Conservation (phyloP, 2,797 vertebrate genomes). For the Erpetoichthys calabaricus region DNA sequence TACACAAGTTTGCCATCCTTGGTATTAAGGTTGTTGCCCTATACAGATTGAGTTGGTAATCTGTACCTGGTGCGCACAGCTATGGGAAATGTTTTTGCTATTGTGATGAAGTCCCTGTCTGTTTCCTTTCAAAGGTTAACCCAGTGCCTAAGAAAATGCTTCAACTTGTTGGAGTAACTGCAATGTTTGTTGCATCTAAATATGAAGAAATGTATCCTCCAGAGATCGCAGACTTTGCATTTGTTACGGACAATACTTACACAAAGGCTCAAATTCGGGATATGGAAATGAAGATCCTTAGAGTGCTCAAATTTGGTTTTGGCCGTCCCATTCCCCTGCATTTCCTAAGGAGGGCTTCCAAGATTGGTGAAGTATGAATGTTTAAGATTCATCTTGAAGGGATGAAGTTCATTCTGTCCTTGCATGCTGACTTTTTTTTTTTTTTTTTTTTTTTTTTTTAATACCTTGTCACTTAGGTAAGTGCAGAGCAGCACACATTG, state of each 20-base stretch:
- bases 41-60: too few species aligned
- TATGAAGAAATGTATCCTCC: slow-evolving; percentile 33
- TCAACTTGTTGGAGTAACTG: slow-evolving; percentile 58
- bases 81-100: too few species aligned
- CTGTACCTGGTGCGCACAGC: too few species aligned
- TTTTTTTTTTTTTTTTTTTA: background rate
- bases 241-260: slow-evolving; percentile 27
- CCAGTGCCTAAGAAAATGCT: slow-evolving; percentile 59
- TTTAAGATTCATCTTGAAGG: too few species aligned
- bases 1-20: too few species aligned
- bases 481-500: slow-evolving; percentile 52
- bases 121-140: slow-evolving; percentile 36
- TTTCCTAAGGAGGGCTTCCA: slow-evolving; percentile 34
- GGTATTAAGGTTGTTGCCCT: too few species aligned
- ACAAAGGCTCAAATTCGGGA: slow-evolving; percentile 27
- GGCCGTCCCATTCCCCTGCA: slow-evolving; percentile 25
- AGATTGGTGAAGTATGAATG: slow-evolving; percentile 28
- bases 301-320: slow-evolving; percentile 31
- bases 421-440: background rate
- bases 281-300: slow-evolving; percentile 43
- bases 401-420: too few species aligned
- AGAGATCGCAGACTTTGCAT: slow-evolving; percentile 24
- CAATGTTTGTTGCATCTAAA: slow-evolving; percentile 42
- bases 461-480: slow-evolving; percentile 32
- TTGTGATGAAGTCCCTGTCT: background rate